These are phyloP conservation scores for Danionella dracula DNA, from an alignment of 2,797 vertebrate genomes.

Conservation along the genomic window DNA sequence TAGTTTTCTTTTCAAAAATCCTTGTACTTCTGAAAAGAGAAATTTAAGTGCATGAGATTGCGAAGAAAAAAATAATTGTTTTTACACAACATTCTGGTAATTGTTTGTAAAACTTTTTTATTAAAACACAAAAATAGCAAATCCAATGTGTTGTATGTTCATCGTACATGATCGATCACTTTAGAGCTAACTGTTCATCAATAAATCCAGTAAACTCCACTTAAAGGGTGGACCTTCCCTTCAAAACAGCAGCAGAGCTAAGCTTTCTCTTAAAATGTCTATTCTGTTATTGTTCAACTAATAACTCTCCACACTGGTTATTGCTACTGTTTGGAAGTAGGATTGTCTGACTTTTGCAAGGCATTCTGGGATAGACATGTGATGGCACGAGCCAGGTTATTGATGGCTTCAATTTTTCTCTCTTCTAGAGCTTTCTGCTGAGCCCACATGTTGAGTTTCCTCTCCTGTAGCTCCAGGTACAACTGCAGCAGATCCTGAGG, in stretches of 20 bases:
- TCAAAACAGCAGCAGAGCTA: too few relatives aligned
- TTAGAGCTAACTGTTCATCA: neutral
- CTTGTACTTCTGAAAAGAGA: too few relatives aligned
- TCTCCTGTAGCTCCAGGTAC: slow-evolving; percentile 77
- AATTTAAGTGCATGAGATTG: too few relatives aligned
- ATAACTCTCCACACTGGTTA: too few relatives aligned
- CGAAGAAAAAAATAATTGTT: too few relatives aligned
- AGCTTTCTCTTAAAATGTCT: too few relatives aligned
- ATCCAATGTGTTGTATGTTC: neutral
- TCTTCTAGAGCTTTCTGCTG: slow-evolving; percentile 76
- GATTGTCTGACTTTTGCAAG: slow-evolving; percentile 21
- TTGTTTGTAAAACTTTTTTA: neutral
- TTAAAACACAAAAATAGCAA: slow-evolving; percentile 9
- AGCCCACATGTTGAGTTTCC: slow-evolving; percentile 77
- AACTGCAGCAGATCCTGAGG: slow-evolving; percentile 72
- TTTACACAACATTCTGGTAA: too few relatives aligned
- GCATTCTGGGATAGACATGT: slow-evolving; percentile 63
- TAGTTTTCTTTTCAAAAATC: too few relatives aligned
- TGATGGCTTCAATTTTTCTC: slow-evolving; percentile 76
- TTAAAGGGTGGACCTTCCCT: too few relatives aligned
- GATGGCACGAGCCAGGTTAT: slow-evolving; percentile 73
- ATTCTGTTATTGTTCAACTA: too few relatives aligned
- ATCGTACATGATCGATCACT: neutral
- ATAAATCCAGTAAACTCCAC: too few relatives aligned
- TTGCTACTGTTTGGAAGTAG: neutral